These are phyloP conservation scores for Apogon talboti DNA, from an alignment of 2,797 vertebrate species.

Conservation along the genomic window DNA sequence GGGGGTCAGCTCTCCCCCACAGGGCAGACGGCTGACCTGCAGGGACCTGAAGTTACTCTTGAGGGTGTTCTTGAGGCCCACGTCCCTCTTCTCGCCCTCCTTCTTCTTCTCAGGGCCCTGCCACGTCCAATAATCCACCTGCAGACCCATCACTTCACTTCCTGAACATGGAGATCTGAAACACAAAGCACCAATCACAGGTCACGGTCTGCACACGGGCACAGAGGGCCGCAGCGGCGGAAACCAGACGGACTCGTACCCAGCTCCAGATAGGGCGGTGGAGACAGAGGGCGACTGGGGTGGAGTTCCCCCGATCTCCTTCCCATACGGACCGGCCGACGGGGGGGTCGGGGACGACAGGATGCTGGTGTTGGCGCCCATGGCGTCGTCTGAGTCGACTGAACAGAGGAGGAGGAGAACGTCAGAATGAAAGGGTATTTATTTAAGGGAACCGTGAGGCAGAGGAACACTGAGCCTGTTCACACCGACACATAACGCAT, in stretches of 20 bases:
- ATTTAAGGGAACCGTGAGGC: too few relatives aligned
- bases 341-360: conserved; percentile 82
- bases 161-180: conserved; percentile 81
- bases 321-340: conserved; percentile 76
- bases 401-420: conserved; percentile 4
- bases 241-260: conserved; percentile 67
- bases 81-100: conserved; percentile 85
- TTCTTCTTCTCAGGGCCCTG: conserved; percentile 83
- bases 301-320: conserved; percentile 84
- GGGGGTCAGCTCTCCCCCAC: conserved; percentile 81
- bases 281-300: conserved; percentile 87
- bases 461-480: too few relatives aligned
- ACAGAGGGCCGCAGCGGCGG: too few relatives aligned
- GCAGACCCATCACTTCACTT: conserved; percentile 86
- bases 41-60: conserved; percentile 88
- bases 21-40: conserved; percentile 86
- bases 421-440: too few relatives aligned
- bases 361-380: conserved; percentile 83
- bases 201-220: too few relatives aligned
- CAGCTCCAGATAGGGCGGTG: conserved; percentile 83
- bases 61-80: conserved; percentile 85
- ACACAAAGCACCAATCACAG: neutral
- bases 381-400: conserved; percentile 93
- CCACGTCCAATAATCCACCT: conserved; percentile 89
- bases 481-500: too few relatives aligned